Base-by-base conservation (phyloP, 2,797 vertebrate genomes). In the Novumbra hubbsi region DNA sequence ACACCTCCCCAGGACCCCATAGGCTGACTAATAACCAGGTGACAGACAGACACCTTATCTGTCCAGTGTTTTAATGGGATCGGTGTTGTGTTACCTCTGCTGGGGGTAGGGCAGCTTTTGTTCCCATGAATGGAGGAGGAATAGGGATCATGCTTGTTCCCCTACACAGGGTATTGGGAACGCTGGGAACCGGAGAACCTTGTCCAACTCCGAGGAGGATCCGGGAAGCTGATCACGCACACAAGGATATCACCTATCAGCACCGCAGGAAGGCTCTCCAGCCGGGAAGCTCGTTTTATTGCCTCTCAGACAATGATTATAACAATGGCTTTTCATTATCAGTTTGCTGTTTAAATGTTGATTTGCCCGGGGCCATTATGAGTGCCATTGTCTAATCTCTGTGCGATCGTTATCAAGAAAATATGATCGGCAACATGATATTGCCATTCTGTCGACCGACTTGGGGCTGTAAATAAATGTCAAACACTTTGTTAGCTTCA, bases 41-140 rank as follows among this genome's bases (percentile, higher is more conserved):
- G 76, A 73, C 67, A 68, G 78, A 76, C 24, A 62, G 79, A 76
- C 24, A 88, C 84, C 86, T 84, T 81, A 88, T 81, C 84, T 68
- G 79, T 78, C 49, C 72, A 75, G 82, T 75, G 82, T 81, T 89
- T 78, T 85, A 88, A 87, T 87, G 86, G 88, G 76, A 71, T 48
- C 28, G n/a, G 50, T 81, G 87, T 92, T 84, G 2, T 77, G 81
- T 92, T 89, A 49, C 76, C 77, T 79, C 78, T 32, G 1, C 70
- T 78, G 81, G 84, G 79, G 78, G 75, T 45, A 64, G 80, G 38
- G 62, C 63, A 6, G 66, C 16, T 84, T 83, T 80, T 81, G 74
- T 74, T 72, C 77, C 66, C 62, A 32, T 30, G 16, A 16, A 65
- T 30, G 17, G 63, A 19, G 17, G 64, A 65, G 55, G 34, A 34